These are phyloP conservation scores for Leucoma salicis DNA, from an alignment of 2,888 invertebrate species.

Conservation along the genomic window DNA sequence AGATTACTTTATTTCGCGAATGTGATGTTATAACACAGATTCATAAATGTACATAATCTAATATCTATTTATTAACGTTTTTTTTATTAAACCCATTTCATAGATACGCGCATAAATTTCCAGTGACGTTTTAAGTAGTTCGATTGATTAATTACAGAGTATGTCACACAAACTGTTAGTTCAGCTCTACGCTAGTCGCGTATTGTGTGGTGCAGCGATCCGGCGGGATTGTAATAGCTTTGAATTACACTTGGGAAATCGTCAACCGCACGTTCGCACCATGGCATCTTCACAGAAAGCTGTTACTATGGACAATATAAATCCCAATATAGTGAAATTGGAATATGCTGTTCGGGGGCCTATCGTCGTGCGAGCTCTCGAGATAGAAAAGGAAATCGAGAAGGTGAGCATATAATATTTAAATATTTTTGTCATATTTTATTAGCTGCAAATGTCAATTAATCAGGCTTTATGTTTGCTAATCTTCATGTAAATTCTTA, in stretches of 20 bases:
- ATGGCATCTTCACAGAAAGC: constrained; percentile 45
- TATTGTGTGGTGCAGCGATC: constrained; percentile 43
- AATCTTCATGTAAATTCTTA: too few species aligned
- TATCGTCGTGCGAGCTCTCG: constrained; percentile 94
- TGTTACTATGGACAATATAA: constrained; percentile 87
- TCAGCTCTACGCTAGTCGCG: constrained; percentile 60
- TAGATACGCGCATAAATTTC: background rate
- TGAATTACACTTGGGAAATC: background rate
- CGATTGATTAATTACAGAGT: constrained; percentile 55
- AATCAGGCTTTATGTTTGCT: too few species aligned
- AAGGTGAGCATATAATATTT: constrained; percentile 77
- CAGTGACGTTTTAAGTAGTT: constrained; percentile 46
- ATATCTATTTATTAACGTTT: too few species aligned
- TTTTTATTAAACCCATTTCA: too few species aligned
- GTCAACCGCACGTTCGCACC: constrained; percentile 26
- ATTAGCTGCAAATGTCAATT: too few species aligned
- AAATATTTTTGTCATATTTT: too few species aligned
- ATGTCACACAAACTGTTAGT: constrained; percentile 60
- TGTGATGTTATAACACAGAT: too few species aligned
- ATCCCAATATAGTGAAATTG: constrained; percentile 94
- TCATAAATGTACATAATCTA: too few species aligned
- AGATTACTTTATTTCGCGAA: too few species aligned
- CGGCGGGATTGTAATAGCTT: constrained; percentile 30
- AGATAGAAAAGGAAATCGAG: constrained; percentile 95
- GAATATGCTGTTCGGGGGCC: constrained; percentile 99